Conservation (phyloP, 2,113 vertebrate genomes). For the Chloropsis hardwickii region DNA sequence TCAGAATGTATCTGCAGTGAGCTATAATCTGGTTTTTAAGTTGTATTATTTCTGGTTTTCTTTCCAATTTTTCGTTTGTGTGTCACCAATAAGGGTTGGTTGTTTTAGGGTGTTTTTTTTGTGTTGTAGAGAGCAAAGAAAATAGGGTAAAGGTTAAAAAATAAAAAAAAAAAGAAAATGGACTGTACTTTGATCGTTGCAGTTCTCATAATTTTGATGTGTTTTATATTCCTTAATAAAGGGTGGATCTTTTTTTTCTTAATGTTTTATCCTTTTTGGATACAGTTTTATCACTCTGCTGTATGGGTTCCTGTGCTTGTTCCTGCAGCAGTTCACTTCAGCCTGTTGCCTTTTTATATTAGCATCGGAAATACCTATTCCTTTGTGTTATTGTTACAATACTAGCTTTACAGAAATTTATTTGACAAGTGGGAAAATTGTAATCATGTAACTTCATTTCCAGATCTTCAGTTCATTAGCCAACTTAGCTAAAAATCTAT, state of each 20-base stretch:
- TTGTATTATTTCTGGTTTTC: neutral
- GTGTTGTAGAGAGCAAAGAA: neutral
- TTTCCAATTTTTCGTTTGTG: neutral
- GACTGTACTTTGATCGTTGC: neutral
- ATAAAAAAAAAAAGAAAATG: neutral
- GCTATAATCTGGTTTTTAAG: neutral
- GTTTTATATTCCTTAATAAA: neutral
- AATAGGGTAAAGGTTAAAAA: neutral
- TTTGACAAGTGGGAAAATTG: conserved; percentile 59
- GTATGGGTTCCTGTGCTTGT: neutral
- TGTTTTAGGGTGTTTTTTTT: neutral
- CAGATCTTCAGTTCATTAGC: conserved; percentile 58
- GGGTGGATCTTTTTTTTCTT: neutral
- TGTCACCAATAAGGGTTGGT: neutral
- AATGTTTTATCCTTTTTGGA: neutral
- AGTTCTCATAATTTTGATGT: neutral
- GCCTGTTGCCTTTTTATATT: neutral
- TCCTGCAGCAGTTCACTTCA: neutral
- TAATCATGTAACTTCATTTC: conserved; percentile 50
- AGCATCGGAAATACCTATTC: conserved; percentile 23
- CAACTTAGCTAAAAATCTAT: conserved; percentile 35
- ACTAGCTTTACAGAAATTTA: conserved; percentile 37
- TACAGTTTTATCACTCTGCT: neutral
- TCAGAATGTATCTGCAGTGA: neutral
- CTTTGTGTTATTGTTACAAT: neutral